These are phyloP conservation scores for Platanista minor DNA, from an alignment of 2,113 vertebrate species.

Conservation along the genomic window DNA sequence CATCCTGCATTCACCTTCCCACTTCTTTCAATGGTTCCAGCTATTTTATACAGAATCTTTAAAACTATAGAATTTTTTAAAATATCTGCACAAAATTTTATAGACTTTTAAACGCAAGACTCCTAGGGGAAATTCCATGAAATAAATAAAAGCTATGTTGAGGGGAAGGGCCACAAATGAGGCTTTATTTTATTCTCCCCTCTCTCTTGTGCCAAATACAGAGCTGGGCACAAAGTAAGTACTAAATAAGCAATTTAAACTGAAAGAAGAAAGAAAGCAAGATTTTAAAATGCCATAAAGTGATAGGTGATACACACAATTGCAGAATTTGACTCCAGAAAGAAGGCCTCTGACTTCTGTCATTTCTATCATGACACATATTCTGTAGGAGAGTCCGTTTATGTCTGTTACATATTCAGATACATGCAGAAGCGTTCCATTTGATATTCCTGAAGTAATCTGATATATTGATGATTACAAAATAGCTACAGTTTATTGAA, in stretches of 20 bases:
- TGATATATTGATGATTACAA: background rate
- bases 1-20: background rate
- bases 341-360: background rate
- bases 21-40: background rate
- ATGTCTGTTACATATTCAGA: background rate
- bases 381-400: background rate
- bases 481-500: background rate
- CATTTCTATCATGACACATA: background rate
- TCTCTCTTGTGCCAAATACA: background rate
- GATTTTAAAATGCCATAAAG: background rate
- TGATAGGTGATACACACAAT: background rate
- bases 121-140: accelerated
- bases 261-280: background rate
- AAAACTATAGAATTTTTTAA: background rate
- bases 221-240: background rate
- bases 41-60: background rate
- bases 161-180: accelerated
- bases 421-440: background rate
- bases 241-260: background rate
- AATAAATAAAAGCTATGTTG: background rate
- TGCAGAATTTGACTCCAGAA: background rate
- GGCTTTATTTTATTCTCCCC: background rate
- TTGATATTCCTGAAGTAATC: background rate
- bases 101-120: background rate
- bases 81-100: background rate